Base-by-base conservation (phyloP, 2,797 vertebrate species). In the Poeciliopsis infans region DNA sequence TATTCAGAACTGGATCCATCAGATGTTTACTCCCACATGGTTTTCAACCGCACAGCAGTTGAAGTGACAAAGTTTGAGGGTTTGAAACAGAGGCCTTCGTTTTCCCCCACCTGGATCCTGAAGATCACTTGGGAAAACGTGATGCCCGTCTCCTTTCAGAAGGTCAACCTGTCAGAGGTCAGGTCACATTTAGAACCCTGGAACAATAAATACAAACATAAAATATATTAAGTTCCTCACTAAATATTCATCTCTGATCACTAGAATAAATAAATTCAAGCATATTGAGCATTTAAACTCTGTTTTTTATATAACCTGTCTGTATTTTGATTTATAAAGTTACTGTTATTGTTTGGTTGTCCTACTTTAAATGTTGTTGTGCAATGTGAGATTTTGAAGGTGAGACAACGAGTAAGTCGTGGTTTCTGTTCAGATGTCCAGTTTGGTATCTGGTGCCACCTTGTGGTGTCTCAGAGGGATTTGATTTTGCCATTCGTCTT, bases 71-170 rank as follows among this genome's bases (percentile, higher is more conserved):
- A 81, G 78, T 96, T 95, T 90, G 94, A 96, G 80, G 25, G 15
- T 64, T 68, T 69, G 77, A 92, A 74, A 66, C 83, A 78, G 5
- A 93, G 78, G 28, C 79, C 90, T 20, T 66, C 91, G 12, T 97
- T 96, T 82, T 93, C 47, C 11, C 95, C 96, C 0, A 77, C 77
- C 64, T 97, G 96, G 96, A 96, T 97, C 78, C 92, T 96, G 18
- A 97, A 96, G 89, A 94, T 97, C 86, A 97, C 96, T 18, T 97
- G 96, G 96, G 95, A 96, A 80, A 82, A 92, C 1, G 92, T 96
- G 75, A 90, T 95, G 86, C 92, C 96, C 0, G 91, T 96, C 36
- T 94, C 90, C 47, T 95, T 93, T 79, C 96, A 97, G 92, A 95
- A 91, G 74, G 75, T 94, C 81, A 95, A 93, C 87, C 43, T 83